phyloP scores from a whole-genome alignment of 2,888 invertebrate genomes.

The Caenorhabditis sp. region DNA sequence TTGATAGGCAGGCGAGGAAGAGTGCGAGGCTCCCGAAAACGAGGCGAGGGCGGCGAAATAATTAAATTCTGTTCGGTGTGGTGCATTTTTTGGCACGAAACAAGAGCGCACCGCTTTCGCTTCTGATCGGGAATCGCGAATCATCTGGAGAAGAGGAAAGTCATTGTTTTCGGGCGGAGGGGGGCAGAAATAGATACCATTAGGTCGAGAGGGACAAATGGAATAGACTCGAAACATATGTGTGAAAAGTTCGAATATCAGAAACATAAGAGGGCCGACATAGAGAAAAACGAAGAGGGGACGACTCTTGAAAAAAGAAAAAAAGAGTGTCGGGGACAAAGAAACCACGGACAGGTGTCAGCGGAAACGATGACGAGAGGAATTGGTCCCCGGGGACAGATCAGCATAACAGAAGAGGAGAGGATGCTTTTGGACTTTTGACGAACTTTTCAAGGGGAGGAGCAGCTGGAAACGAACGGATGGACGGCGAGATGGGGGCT shows the following conservation, averaged over 20 bases:
- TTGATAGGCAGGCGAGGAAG: conserved; percentile 47
- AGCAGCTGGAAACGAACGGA: background rate
- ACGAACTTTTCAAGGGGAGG: conserved; percentile 25
- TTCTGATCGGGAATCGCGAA: conserved; percentile 9
- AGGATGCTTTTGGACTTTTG: conserved; percentile 41
- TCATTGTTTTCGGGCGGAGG: conserved; percentile 4
- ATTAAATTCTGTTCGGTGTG: conserved; percentile 62
- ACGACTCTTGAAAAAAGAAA: conserved; percentile 21
- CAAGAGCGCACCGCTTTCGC: conserved; percentile 17
- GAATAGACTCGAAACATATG: conserved; percentile 56
- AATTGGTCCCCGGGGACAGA: conserved; percentile 44
- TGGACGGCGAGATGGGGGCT: background rate
- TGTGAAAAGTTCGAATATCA: conserved; percentile 58
- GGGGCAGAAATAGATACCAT: conserved; percentile 19
- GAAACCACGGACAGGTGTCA: conserved; percentile 57
- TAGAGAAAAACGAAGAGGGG: background rate
- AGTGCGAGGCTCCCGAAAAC: conserved; percentile 39
- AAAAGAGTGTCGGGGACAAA: conserved; percentile 21
- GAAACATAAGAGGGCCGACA: conserved; percentile 35
- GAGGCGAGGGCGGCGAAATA: conserved; percentile 56
- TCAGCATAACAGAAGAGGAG: too few relatives aligned
- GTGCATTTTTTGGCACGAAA: conserved; percentile 47
- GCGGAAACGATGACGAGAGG: conserved; percentile 56
- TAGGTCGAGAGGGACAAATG: conserved; percentile 4
- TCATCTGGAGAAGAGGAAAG: background rate